Conservation (phyloP, 2,888 invertebrate species). For the Drosophila mayaguana region DNA sequence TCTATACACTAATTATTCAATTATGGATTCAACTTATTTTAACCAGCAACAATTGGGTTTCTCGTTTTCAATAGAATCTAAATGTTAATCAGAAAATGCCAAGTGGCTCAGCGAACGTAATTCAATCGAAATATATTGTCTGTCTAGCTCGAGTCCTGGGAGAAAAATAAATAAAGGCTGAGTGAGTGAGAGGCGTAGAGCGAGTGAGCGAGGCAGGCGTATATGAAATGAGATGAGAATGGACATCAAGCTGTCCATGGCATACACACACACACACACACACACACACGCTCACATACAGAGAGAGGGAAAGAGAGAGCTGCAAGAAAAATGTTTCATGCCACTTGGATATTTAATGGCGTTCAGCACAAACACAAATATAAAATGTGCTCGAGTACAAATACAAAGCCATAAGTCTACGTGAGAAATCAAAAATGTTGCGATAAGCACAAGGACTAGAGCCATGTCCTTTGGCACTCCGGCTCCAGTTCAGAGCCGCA, state of each 20-base stretch:
- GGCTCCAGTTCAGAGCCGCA: constrained; percentile 12
- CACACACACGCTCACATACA: constrained; percentile 26
- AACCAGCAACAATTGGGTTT: neutral
- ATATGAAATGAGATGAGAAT: constrained; percentile 6
- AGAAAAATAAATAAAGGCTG: constrained; percentile 47
- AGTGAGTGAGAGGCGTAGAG: neutral
- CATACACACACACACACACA: constrained; percentile 23
- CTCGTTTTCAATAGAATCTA: neutral
- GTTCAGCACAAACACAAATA: constrained; percentile 62
- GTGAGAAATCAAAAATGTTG: constrained; percentile 78
- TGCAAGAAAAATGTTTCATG: constrained; percentile 73
- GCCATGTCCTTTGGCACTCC: constrained; percentile 42
- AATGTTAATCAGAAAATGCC: constrained; percentile 54
- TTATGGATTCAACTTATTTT: neutral
- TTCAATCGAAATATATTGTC: constrained; percentile 53
- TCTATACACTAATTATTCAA: neutral
- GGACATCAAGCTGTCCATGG: constrained; percentile 45
- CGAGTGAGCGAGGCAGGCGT: neutral
- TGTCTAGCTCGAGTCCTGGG: constrained; percentile 34
- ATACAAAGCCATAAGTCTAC: constrained; percentile 67
- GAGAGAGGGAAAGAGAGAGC: constrained; percentile 1
- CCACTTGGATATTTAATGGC: constrained; percentile 77
- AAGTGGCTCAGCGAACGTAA: constrained; percentile 27
- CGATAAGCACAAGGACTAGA: constrained; percentile 55
- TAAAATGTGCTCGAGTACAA: constrained; percentile 35